These are phyloP conservation scores for Cantharis flavilabris DNA, from an alignment of 2,888 invertebrate species.

Conservation along the genomic window DNA sequence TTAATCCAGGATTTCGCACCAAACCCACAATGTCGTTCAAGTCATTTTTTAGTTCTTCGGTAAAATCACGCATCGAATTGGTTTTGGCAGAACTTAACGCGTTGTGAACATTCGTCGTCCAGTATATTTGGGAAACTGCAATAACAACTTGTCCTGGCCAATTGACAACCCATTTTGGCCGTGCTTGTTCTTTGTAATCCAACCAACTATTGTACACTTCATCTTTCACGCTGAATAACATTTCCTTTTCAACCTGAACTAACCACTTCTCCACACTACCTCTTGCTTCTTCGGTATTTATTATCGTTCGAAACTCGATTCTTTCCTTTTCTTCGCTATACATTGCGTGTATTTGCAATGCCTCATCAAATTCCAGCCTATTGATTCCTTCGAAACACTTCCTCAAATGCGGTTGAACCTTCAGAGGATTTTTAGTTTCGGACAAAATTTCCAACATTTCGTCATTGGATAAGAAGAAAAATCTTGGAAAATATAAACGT, in stretches of 20 bases:
- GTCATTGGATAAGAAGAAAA: conserved; percentile 89
- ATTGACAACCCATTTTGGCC: conserved; percentile 72
- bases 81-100: conserved; percentile 64
- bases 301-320: conserved; percentile 64
- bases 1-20: conserved; percentile 70
- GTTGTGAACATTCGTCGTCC: conserved; percentile 79
- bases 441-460: conserved; percentile 89
- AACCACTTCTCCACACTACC: conserved; percentile 90
- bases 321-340: conserved; percentile 77
- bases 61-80: conserved; percentile 57
- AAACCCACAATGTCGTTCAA: conserved; percentile 75
- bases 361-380: conserved; percentile 71
- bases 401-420: conserved; percentile 84
- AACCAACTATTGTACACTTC: conserved; percentile 69
- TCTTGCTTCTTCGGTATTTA: conserved; percentile 72
- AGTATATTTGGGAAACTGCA: conserved; percentile 79
- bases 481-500: conserved; percentile 80
- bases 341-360: conserved; percentile 76
- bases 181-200: conserved; percentile 62
- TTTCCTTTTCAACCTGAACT: conserved; percentile 79
- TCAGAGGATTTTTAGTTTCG: conserved; percentile 82
- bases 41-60: conserved; percentile 62
- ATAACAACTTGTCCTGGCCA: conserved; percentile 89
- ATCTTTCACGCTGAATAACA: conserved; percentile 73
- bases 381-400: conserved; percentile 89